Evolutionary conservation across 2,113 vertebrate species (phyloP), one percentile per base, ranked within the genome.

Genomic region (Nicator chloris): DNA sequence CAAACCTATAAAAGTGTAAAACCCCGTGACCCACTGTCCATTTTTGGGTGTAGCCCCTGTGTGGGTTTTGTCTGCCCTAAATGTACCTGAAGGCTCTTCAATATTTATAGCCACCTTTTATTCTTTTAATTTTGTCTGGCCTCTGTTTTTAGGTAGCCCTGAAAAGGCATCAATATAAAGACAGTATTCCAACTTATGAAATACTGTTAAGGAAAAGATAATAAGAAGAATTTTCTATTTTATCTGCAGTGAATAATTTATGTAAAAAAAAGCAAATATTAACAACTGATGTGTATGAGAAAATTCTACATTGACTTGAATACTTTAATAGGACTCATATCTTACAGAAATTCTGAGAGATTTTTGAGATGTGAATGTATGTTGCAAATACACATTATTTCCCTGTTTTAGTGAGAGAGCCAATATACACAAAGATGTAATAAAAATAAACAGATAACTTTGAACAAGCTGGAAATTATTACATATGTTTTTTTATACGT

Each of bases 11-110:
- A n/a, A 51, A 64, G 5, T n/a, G 3, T 8, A 14, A 11, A 42
- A 42, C 22, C 3, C 10, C 4, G 2, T 78, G 18, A 51, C 10
- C 14, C 0, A 0, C 10, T 33, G 14, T n/a, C 37, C 19, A 42
- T 51, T n/a, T 42, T 28, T 51, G 24, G 11, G 5, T 42, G 18
- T 17, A 63, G 30, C 14, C 18, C 3, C 2, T 13, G 10, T 4
- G 23, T 8, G 44, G 21, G 18, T 18, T 63, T 78, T 2, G 3
- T 63, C 37, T 78, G 30, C 23, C 13, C 8, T 42, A 63, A 40
- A 42, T 22, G 11, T 40, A 28, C 23, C 14, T 51, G 37, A n/a
- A n/a, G 4, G 14, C 3, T 4, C 23, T 78, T 63, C 31, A 28
- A 51, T 42, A 51, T 21, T n/a, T 63, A 63, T 10, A 51, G 3